Percentiles rank a stretch among this genome's conserved stretches.
These are phyloP conservation scores for Pogoniulus pusillus DNA, from an alignment of 2,797 vertebrate species.

Conservation along the genomic window DNA sequence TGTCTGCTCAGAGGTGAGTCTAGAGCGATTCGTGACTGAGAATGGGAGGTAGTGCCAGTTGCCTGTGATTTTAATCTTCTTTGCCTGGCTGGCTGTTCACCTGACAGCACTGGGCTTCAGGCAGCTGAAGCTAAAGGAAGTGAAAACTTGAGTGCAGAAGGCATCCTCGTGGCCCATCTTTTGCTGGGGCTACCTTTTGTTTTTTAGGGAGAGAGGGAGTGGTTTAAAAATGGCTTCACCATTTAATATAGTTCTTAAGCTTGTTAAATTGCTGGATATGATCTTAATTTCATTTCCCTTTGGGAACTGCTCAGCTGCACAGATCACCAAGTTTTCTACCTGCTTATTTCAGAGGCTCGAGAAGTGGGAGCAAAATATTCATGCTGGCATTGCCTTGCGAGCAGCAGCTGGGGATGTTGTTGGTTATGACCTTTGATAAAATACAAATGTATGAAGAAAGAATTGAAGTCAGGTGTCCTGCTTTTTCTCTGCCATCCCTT, in stretches of 20 bases:
- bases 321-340: background rate
- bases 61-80: conserved; percentile 14
- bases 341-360: background rate
- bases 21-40: conserved; percentile 51
- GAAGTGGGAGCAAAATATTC: background rate
- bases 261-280: background rate
- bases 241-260: background rate
- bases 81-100: background rate
- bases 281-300: conserved; percentile 2
- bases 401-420: background rate
- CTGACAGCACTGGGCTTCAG: background rate
- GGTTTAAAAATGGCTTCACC: background rate
- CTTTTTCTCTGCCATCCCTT: background rate
- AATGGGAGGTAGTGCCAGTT: background rate
- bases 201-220: background rate
- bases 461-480: background rate
- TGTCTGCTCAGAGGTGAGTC: conserved; percentile 50
- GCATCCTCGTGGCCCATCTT: background rate
- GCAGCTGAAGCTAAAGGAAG: background rate
- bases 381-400: background rate
- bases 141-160: background rate
- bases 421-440: background rate
- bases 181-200: background rate
- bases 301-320: background rate
- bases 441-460: background rate